A percentile compares a stretch with the other conserved stretches of the same genome.
Conservation (phyloP, 2,888 invertebrate species). For the Thumatha senex region DNA sequence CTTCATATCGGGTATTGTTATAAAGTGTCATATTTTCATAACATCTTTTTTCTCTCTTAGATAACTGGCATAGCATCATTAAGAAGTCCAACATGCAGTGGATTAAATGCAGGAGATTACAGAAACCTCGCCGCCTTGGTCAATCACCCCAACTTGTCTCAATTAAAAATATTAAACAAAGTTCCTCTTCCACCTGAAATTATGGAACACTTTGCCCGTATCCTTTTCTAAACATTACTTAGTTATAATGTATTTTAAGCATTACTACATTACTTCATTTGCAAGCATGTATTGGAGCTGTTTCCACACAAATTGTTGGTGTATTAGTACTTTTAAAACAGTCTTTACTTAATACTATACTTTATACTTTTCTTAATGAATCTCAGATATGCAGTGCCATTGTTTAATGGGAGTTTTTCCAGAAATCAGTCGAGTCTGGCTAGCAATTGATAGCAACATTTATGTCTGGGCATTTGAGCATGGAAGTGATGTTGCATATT, state of each 20-base stretch:
- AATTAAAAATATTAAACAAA: slow-evolving; percentile 91
- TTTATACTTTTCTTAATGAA: slow-evolving; percentile 36
- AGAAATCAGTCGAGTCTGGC: slow-evolving; percentile 97
- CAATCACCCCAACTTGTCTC: slow-evolving; percentile 88
- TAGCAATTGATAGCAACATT: slow-evolving; percentile 98
- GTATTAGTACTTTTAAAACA: no score
- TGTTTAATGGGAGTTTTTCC: slow-evolving; percentile 99
- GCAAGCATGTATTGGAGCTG: no score
- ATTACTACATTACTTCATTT: no score
- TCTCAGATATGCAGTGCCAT: slow-evolving; percentile 95
- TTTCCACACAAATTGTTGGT: no score
- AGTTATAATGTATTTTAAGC: no score
- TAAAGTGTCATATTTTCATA: no score
- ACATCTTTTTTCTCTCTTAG: slow-evolving; percentile 50
- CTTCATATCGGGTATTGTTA: no score
- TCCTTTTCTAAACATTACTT: slow-evolving; percentile 78
- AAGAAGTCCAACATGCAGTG: slow-evolving; percentile 93
- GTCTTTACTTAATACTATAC: no score
- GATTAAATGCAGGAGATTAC: slow-evolving; percentile 95
- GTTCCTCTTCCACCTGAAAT: slow-evolving; percentile 96
- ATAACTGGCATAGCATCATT: slow-evolving; percentile 86
- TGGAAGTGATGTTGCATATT: slow-evolving; percentile 97
- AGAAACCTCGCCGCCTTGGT: slow-evolving; percentile 89
- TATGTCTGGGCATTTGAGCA: slow-evolving; percentile 99
- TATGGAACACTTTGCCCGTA: slow-evolving; percentile 97